Conservation (phyloP, 2,797 vertebrate species). For the Podargus strigoides region DNA sequence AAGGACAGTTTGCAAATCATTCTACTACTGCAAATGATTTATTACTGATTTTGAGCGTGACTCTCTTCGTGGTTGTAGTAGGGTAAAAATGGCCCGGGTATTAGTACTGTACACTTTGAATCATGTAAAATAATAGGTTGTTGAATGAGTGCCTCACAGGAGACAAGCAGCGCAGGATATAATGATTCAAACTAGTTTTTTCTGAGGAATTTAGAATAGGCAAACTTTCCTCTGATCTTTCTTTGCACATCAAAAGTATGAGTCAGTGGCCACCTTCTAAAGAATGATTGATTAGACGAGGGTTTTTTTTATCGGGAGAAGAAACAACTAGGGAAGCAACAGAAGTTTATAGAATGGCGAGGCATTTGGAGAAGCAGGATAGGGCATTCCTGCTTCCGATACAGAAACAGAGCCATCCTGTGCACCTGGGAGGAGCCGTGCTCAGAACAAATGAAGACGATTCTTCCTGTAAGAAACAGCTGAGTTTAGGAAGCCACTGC, state of each 20-base stretch:
- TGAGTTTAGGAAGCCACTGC: neutral
- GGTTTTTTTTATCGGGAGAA: neutral
- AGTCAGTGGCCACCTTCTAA: neutral
- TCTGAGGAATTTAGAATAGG: neutral
- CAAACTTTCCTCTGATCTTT: neutral
- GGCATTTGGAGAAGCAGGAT: neutral
- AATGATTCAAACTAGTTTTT: neutral
- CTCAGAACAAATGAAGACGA: neutral
- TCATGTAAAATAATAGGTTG: neutral
- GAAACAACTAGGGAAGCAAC: neutral
- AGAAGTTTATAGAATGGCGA: neutral
- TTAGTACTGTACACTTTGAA: neutral
- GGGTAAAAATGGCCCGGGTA: neutral
- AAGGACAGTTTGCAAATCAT: neutral
- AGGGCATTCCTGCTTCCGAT: neutral
- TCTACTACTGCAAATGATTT: neutral
- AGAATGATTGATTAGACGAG: neutral
- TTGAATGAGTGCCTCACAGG: neutral
- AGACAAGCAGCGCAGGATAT: neutral
- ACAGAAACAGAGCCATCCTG: neutral
- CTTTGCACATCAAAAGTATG: neutral
- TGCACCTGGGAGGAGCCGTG: neutral
- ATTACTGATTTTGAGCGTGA: neutral
- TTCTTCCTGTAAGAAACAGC: neutral
- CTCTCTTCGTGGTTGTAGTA: rapidly evolving